A percentile compares a stretch with the other conserved stretches of the same genome.
phyloP scores from a whole-genome alignment of 2,888 invertebrate species.

The Teleiodes luculella region DNA sequence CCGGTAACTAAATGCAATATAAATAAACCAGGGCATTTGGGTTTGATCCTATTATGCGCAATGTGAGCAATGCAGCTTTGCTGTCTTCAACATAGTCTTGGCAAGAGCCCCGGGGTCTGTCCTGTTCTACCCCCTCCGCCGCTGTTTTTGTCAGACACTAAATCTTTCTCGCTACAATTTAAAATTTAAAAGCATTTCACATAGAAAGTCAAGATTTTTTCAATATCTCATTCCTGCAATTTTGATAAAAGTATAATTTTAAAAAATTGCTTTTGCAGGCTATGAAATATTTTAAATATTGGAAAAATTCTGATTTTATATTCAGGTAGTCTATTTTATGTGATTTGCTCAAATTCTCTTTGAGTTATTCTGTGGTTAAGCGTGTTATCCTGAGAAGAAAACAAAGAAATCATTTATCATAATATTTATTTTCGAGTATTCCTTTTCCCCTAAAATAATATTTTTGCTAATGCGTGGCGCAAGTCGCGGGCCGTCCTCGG shows the following conservation, averaged over 20 bases:
- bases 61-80: constrained; percentile 5
- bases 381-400: no score
- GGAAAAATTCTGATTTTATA: constrained; percentile 37
- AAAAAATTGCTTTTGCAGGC: no score
- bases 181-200: background rate
- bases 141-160: background rate
- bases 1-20: no score
- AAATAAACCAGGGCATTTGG: no score
- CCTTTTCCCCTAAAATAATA: constrained; percentile 49
- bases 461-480: constrained; percentile 56
- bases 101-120: constrained; percentile 7
- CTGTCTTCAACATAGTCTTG: constrained; percentile 12
- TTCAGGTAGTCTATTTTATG: no score
- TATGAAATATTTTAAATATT: no score
- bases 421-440: no score
- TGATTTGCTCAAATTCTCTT: no score
- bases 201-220: background rate
- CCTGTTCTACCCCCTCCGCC: background rate
- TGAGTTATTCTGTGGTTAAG: no score
- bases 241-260: no score
- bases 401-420: no score
- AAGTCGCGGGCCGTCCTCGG: constrained; percentile 60
- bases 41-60: background rate
- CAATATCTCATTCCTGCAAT: background rate
- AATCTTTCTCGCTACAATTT: background rate